Evolutionary conservation across 1,140 invertebrate genomes (phyloP).

Genomic region (Bradysia coprophila): DNA sequence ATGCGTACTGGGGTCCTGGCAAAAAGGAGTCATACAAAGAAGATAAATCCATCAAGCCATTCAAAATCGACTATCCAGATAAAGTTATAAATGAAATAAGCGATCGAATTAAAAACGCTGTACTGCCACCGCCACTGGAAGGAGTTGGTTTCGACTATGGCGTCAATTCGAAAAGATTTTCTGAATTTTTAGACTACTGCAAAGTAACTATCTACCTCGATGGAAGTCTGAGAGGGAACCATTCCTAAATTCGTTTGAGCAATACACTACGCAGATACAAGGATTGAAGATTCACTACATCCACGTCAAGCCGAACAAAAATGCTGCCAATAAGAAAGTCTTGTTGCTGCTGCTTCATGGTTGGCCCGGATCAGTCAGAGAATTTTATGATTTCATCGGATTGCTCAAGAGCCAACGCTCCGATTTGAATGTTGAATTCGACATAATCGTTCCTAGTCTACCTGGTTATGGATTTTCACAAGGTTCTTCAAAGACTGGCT

Average conservation of each 20-base stretch:
- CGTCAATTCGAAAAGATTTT: slow-evolving; percentile 47
- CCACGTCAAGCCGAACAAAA: slow-evolving; percentile 35
- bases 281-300: slow-evolving; percentile 47
- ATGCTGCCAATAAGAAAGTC: slow-evolving; percentile 17
- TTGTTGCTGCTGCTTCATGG: slow-evolving; percentile 59
- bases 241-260: not conserved
- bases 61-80: slow-evolving; percentile 1
- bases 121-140: slow-evolving; percentile 39
- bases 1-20: slow-evolving; percentile 2
- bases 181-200: slow-evolving; percentile 47
- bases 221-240: slow-evolving; percentile 27
- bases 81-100: slow-evolving; percentile 36
- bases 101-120: slow-evolving; percentile 30
- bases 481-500: slow-evolving; percentile 36
- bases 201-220: slow-evolving; percentile 40
- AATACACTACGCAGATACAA: not conserved
- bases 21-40: not conserved
- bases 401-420: slow-evolving; percentile 35
- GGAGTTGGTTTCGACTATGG: slow-evolving; percentile 56
- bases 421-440: slow-evolving; percentile 43
- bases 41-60: slow-evolving; percentile 1
- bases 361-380: slow-evolving; percentile 77
- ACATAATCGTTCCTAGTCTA: slow-evolving; percentile 59
- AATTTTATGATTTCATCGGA: slow-evolving; percentile 67
- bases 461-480: slow-evolving; percentile 63